Evolutionary conservation across 2,797 vertebrate species (phyloP).

Genomic region (Picus viridis): DNA sequence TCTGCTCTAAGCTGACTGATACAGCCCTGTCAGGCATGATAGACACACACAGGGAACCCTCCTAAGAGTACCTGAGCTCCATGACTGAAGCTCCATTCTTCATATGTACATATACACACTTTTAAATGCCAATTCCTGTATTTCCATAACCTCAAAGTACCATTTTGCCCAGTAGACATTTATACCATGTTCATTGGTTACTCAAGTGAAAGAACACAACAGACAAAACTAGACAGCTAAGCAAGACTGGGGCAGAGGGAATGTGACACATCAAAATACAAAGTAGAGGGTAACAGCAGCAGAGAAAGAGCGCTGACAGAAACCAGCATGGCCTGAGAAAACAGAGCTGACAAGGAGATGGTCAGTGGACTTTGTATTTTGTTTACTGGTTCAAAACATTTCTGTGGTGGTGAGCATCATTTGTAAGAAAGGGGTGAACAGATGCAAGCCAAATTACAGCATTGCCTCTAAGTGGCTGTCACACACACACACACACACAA

Average conservation of each 20-base stretch:
- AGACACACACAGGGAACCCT: background rate
- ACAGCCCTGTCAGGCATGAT: background rate
- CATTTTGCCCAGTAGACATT: constrained; percentile 62
- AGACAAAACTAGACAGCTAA: background rate
- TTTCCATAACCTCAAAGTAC: constrained; percentile 43
- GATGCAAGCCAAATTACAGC: constrained; percentile 40
- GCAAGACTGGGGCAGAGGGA: background rate
- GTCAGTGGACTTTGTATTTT: constrained; percentile 40
- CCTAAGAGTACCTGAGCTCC: background rate
- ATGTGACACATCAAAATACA: constrained; percentile 13
- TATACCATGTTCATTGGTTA: constrained; percentile 57
- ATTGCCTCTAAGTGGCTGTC: constrained; percentile 44
- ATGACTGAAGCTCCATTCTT: background rate
- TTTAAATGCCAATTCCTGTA: constrained; percentile 43
- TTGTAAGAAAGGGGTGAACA: constrained; percentile 44
- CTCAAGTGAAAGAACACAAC: constrained; percentile 48
- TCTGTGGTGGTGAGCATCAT: constrained; percentile 1
- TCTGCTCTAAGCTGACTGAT: background rate
- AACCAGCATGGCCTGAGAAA: constrained; percentile 34
- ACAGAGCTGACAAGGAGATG: constrained; percentile 49
- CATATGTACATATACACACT: background rate
- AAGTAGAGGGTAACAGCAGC: constrained; percentile 22
- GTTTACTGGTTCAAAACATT: constrained; percentile 55
- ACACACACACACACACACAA: background rate
- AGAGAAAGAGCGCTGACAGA: background rate